These are phyloP conservation scores for Chlorodrepanis virens DNA, from an alignment of 2,113 vertebrate genomes.

Conservation along the genomic window DNA sequence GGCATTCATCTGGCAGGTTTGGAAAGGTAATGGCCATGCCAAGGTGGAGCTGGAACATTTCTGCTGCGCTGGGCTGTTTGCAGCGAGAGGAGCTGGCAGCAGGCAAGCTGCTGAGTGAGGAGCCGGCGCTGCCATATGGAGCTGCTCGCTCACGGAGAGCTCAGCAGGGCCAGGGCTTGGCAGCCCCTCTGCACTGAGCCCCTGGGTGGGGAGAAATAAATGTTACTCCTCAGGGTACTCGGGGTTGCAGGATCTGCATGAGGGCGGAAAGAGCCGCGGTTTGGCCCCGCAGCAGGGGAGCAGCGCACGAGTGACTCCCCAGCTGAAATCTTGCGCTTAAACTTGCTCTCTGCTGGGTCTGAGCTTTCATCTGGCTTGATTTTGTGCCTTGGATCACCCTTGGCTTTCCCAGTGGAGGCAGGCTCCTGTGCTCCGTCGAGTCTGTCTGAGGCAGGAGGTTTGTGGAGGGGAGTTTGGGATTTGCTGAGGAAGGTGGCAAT, in stretches of 20 bases:
- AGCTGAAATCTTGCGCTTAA: not conserved
- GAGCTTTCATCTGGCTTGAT: not conserved
- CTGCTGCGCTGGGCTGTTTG: not conserved
- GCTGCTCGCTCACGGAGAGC: slow-evolving; percentile 23
- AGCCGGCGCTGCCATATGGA: slow-evolving; percentile 52
- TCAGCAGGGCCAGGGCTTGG: slow-evolving; percentile 33
- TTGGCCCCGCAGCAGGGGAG: not conserved
- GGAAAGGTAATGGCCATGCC: not conserved
- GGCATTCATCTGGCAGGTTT: slow-evolving; percentile 20
- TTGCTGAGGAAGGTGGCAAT: not conserved
- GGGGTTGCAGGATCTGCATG: not conserved
- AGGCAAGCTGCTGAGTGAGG: slow-evolving; percentile 56
- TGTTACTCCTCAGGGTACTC: not conserved
- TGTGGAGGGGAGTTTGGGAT: not conserved
- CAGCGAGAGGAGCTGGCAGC: slow-evolving; percentile 10
- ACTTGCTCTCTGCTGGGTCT: not conserved
- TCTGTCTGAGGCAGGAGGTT: not conserved
- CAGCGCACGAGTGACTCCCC: not conserved
- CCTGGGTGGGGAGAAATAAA: not conserved
- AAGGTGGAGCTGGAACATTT: slow-evolving; percentile 40
- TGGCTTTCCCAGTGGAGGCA: not conserved
- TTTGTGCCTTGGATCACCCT: not conserved
- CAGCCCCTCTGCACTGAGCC: not conserved
- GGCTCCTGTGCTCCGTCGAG: accelerated
- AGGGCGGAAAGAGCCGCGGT: not conserved